A percentile compares a stretch with the other conserved stretches of the same genome.
Conservation (phyloP, 2,888 invertebrate species). For the Cheilosia grossa region DNA sequence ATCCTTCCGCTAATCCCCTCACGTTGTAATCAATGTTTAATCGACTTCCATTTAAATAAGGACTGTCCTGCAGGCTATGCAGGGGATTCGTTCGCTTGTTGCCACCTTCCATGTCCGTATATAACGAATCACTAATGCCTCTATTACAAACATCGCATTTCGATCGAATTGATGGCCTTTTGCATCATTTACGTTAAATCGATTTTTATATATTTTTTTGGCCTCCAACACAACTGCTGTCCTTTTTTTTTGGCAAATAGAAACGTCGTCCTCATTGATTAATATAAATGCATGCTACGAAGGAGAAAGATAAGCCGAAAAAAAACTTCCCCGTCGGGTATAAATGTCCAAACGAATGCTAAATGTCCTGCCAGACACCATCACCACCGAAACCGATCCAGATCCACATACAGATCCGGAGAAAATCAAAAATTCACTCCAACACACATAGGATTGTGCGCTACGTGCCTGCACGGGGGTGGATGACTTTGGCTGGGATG, state of each 20-base stretch:
- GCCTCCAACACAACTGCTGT: background rate
- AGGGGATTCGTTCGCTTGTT: background rate
- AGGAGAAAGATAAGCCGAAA: constrained; percentile 41
- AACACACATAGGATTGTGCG: constrained; percentile 15
- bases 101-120: background rate
- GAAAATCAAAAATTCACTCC: constrained; percentile 72
- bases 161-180: constrained; percentile 65
- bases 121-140: constrained; percentile 48
- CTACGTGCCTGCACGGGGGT: constrained; percentile 7
- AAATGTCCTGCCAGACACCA: constrained; percentile 65
- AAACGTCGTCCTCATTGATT: constrained; percentile 62
- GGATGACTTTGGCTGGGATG: background rate
- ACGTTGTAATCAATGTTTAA: constrained; percentile 68
- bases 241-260: constrained; percentile 29
- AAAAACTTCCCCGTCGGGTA: constrained; percentile 52
- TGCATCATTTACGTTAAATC: constrained; percentile 69
- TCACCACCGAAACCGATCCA: constrained; percentile 3
- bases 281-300: constrained; percentile 68
- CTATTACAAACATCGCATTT: constrained; percentile 66
- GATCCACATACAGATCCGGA: background rate
- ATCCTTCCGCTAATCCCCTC: constrained; percentile 29
- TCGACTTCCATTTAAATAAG: constrained; percentile 46
- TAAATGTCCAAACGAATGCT: constrained; percentile 69
- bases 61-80: constrained; percentile 32
- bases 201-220: constrained; percentile 58